Evolutionary conservation across 2,113 vertebrate species (phyloP).

Genomic region (Corythaixoides concolor): DNA sequence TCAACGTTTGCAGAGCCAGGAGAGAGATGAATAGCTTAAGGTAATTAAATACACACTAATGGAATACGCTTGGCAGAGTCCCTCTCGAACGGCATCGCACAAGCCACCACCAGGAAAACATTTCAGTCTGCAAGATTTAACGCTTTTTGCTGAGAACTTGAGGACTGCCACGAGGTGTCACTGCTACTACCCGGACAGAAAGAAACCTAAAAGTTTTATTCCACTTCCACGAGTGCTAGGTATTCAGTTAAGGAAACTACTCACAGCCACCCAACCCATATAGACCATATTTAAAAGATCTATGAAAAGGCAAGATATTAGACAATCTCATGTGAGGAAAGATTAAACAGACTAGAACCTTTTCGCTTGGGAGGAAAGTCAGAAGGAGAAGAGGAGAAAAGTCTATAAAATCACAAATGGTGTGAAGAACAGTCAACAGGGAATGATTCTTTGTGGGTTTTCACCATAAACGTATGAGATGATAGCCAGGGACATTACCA

Average conservation of each 20-base stretch:
- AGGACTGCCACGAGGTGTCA: not conserved
- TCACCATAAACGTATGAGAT: not conserved
- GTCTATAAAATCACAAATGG: not conserved
- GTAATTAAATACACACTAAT: conserved; percentile 24
- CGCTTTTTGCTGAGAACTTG: not conserved
- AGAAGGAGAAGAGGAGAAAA: not conserved
- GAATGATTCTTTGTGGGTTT: not conserved
- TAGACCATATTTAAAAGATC: not conserved
- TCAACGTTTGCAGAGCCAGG: not conserved
- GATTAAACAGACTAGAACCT: not conserved
- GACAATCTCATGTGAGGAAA: not conserved
- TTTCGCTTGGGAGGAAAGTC: not conserved
- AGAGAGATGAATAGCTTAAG: conserved; percentile 24
- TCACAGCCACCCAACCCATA: not conserved
- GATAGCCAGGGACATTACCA: not conserved
- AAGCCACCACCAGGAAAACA: not conserved
- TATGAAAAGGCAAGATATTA: not conserved
- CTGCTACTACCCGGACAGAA: not conserved
- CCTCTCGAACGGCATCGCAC: not conserved
- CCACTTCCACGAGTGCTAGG: not conserved
- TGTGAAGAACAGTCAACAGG: not conserved
- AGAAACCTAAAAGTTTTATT: not conserved
- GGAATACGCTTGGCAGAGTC: conserved; percentile 6
- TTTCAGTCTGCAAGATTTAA: not conserved
- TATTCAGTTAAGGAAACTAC: not conserved